Percentiles rank a stretch among this genome's conserved stretches.
These are phyloP conservation scores for Apis florea DNA, from an alignment of 1,140 invertebrate genomes.

Conservation along the genomic window DNA sequence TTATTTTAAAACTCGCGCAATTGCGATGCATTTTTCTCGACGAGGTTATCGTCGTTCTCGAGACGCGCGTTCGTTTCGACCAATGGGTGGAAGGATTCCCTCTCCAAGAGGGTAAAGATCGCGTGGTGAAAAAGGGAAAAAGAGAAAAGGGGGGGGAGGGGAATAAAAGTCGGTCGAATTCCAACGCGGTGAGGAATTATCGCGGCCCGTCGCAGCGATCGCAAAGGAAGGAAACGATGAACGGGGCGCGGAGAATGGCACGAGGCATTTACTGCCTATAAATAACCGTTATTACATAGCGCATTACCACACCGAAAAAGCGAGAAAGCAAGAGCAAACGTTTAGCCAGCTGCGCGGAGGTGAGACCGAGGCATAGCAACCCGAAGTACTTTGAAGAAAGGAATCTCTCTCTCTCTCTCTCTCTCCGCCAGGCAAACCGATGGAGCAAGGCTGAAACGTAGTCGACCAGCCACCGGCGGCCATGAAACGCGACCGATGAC, in stretches of 20 bases:
- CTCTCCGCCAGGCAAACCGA: not conserved
- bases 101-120: not conserved
- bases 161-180: slow-evolving; percentile 44
- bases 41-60: too few relatives aligned
- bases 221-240: slow-evolving; percentile 25
- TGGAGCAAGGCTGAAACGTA: not conserved
- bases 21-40: too few relatives aligned
- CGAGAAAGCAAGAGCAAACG: slow-evolving; percentile 31
- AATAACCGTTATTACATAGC: slow-evolving; percentile 59
- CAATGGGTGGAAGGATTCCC: not conserved
- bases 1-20: too few relatives aligned
- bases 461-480: not conserved
- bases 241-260: slow-evolving; percentile 27
- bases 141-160: not conserved
- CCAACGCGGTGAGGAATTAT: slow-evolving; percentile 46
- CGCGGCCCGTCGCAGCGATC: slow-evolving; percentile 23
- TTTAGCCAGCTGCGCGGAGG: slow-evolving; percentile 18
- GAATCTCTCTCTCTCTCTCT: not conserved
- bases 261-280: slow-evolving; percentile 53
- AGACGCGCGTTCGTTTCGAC: not conserved
- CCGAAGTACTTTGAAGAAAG: slow-evolving; percentile 14
- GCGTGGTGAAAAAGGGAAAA: not conserved
- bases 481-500: not conserved
- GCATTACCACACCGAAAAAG: slow-evolving; percentile 50
- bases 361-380: not conserved